phyloP scores from a whole-genome alignment of 2,797 vertebrate species.

The Antennarius maculatus region DNA sequence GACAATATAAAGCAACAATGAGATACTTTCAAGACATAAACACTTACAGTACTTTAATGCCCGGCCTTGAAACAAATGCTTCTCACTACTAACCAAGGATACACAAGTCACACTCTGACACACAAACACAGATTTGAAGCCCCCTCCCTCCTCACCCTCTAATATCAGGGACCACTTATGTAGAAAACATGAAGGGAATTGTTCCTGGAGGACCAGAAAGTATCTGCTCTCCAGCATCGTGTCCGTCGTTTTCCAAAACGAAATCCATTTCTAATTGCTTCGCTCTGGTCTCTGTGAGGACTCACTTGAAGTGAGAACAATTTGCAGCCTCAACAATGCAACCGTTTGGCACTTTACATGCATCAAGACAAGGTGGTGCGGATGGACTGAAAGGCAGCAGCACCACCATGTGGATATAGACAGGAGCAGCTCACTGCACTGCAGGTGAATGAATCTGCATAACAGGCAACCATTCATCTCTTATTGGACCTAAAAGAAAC shows the following conservation, averaged over 20 bases:
- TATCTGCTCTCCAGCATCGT: conserved; percentile 48
- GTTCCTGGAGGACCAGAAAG: conserved; percentile 53
- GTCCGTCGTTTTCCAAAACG: conserved; percentile 50
- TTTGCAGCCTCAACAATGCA: conserved; percentile 48
- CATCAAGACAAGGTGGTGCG: background rate
- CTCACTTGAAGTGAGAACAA: conserved; percentile 61
- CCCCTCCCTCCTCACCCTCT: background rate
- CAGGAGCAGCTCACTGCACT: conserved; percentile 32
- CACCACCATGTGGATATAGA: conserved; percentile 58
- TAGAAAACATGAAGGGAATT: conserved; percentile 56
- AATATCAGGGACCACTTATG: conserved; percentile 46
- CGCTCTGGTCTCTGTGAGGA: conserved; percentile 51
- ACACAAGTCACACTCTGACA: conserved; percentile 17
- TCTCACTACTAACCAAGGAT: conserved; percentile 6
- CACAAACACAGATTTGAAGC: conserved; percentile 9
- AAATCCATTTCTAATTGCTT: conserved; percentile 66
- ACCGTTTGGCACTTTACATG: conserved; percentile 33
- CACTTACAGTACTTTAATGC: background rate
- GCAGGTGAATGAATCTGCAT: conserved; percentile 43
- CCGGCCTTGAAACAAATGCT: conserved; percentile 3
- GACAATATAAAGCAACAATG: too few relatives aligned
- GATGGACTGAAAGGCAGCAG: conserved; percentile 42
- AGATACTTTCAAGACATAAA: background rate
- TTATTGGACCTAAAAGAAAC: background rate
- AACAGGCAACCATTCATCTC: background rate